Percentiles rank a stretch among this genome's conserved stretches.
Evolutionary conservation across 2,797 vertebrate genomes (phyloP).

Genomic region (Echiichthys vipera): DNA sequence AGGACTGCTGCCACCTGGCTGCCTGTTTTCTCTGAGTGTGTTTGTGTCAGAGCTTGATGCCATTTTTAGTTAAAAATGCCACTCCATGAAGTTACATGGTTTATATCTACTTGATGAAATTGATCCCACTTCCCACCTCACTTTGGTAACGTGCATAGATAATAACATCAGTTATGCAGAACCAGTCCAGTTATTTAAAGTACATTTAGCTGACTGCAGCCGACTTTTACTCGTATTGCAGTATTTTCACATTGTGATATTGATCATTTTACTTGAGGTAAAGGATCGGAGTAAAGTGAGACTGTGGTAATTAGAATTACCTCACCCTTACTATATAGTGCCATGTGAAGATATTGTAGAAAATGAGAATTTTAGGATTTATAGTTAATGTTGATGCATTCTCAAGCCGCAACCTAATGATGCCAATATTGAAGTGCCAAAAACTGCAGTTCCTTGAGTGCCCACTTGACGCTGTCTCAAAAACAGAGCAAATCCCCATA

Average conservation of each 20-base stretch:
- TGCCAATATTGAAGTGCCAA: too few relatives aligned
- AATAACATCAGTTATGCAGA: too few relatives aligned
- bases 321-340: neutral
- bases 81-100: neutral
- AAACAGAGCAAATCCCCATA: too few relatives aligned
- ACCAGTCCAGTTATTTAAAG: too few relatives aligned
- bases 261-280: neutral
- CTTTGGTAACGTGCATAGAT: neutral
- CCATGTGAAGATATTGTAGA: too few relatives aligned
- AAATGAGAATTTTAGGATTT: too few relatives aligned
- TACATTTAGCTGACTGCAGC: neutral
- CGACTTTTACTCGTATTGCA: neutral
- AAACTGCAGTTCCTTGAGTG: too few relatives aligned
- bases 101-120: neutral
- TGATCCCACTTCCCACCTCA: neutral
- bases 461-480: too few relatives aligned
- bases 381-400: too few relatives aligned
- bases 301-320: neutral
- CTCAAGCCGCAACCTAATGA: too few relatives aligned
- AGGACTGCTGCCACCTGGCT: neutral
- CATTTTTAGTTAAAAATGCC: neutral
- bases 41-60: constrained; percentile 2
- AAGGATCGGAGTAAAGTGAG: neutral
- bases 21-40: constrained; percentile 20
- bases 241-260: neutral